These are phyloP conservation scores for Bathynomus jamesi DNA, from an alignment of 1,140 invertebrate genomes.

Conservation along the genomic window DNA sequence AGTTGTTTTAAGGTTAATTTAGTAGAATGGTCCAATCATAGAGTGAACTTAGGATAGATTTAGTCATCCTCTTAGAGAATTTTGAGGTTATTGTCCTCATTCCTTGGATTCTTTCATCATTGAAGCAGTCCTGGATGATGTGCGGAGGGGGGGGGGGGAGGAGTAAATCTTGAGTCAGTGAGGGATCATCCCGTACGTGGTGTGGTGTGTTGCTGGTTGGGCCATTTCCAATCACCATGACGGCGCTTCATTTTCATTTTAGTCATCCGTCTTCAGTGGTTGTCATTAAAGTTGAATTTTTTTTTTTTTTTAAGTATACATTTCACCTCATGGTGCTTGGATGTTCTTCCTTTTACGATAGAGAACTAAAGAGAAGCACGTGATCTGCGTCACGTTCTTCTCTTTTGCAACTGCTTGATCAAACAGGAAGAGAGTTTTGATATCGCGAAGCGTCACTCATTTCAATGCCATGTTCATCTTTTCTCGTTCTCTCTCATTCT, in stretches of 20 bases:
- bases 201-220: constrained; percentile 16
- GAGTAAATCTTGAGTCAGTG: neutral
- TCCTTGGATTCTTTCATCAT: neutral
- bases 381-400: too few relatives aligned
- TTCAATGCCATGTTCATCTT: too few relatives aligned
- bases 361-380: too few relatives aligned
- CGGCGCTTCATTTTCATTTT: neutral
- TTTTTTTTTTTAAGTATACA: neutral
- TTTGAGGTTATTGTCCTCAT: too few relatives aligned
- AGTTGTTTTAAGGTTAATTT: neutral
- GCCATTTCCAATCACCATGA: constrained; percentile 24
- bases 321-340: neutral
- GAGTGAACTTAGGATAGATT: neutral
- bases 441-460: too few relatives aligned
- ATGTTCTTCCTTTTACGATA: neutral
- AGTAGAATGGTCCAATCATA: neutral
- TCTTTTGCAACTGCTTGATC: too few relatives aligned
- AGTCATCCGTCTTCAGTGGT: neutral
- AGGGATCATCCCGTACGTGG: neutral
- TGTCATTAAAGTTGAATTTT: neutral
- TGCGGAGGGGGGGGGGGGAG: neutral
- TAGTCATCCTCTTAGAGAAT: too few relatives aligned
- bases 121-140: neutral
- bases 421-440: too few relatives aligned
- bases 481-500: too few relatives aligned